Evolutionary conservation across 2,797 vertebrate genomes (phyloP).

Genomic region (Euphonia xanthogaster): DNA sequence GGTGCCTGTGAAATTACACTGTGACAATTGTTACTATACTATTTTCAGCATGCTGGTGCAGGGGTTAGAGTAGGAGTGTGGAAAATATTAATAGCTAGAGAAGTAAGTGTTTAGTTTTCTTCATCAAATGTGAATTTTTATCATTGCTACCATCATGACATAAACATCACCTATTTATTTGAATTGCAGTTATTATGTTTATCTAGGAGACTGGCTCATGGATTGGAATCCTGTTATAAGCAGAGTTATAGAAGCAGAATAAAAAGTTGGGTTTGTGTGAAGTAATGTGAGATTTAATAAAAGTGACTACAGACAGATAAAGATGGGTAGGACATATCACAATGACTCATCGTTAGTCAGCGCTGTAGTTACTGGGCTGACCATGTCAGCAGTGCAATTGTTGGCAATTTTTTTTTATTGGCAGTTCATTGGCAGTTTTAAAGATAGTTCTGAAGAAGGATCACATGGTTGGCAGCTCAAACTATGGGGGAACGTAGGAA

Average conservation of each 20-base stretch:
- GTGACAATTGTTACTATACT: constrained; percentile 33
- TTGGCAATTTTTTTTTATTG: not conserved
- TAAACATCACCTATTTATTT: not conserved
- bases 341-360: not conserved
- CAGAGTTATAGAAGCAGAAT: not conserved
- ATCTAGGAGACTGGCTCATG: not conserved
- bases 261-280: not conserved
- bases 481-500: not conserved
- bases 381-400: not conserved
- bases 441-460: not conserved
- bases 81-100: not conserved
- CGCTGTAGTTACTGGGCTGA: not conserved
- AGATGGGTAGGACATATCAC: not conserved
- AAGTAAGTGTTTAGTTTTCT: not conserved
- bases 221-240: not conserved
- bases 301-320: not conserved
- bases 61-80: constrained; percentile 23
- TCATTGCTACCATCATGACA: not conserved
- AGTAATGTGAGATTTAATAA: not conserved
- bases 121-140: not conserved
- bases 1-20: constrained; percentile 20
- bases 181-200: not conserved
- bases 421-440: not conserved
- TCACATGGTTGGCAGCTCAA: not conserved
- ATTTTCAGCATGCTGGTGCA: constrained; percentile 10